Evolutionary conservation across 2,888 invertebrate species (phyloP).

Genomic region (Andrena haemorrhoa): DNA sequence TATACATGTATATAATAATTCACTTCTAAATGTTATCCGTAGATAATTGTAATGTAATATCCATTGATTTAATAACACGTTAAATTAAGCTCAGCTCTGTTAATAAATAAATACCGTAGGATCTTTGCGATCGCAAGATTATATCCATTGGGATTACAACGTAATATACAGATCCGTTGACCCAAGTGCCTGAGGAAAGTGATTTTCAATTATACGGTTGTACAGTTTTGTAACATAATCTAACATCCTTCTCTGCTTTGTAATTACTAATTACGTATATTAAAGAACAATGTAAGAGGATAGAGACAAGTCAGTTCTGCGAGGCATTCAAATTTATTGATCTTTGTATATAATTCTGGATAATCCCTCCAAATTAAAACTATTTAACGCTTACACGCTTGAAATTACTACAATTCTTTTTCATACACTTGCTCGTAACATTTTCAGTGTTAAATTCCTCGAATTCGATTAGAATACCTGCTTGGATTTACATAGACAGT

Average conservation of each 20-base stretch:
- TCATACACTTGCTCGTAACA: no score
- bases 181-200: slow-evolving; percentile 63
- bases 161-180: slow-evolving; percentile 73
- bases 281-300: slow-evolving; percentile 65
- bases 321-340: slow-evolving; percentile 82
- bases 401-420: slow-evolving; percentile 1
- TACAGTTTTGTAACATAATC: slow-evolving; percentile 83
- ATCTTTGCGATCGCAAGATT: slow-evolving; percentile 32
- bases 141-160: slow-evolving; percentile 52
- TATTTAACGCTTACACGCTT: slow-evolving; percentile 78
- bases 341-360: slow-evolving; percentile 83
- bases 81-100: slow-evolving; percentile 44
- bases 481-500: no score
- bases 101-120: slow-evolving; percentile 51
- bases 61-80: slow-evolving; percentile 45
- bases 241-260: slow-evolving; percentile 77
- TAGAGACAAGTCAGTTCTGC: slow-evolving; percentile 77
- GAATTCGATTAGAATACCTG: no score
- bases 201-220: slow-evolving; percentile 78
- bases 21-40: slow-evolving; percentile 45
- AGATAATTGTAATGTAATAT: slow-evolving; percentile 50
- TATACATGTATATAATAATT: slow-evolving; percentile 54
- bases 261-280: slow-evolving; percentile 77
- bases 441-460: no score
- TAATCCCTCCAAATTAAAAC: slow-evolving; percentile 84